Evolutionary conservation across 2,888 invertebrate genomes (phyloP).

Genomic region (Spisula solida): DNA sequence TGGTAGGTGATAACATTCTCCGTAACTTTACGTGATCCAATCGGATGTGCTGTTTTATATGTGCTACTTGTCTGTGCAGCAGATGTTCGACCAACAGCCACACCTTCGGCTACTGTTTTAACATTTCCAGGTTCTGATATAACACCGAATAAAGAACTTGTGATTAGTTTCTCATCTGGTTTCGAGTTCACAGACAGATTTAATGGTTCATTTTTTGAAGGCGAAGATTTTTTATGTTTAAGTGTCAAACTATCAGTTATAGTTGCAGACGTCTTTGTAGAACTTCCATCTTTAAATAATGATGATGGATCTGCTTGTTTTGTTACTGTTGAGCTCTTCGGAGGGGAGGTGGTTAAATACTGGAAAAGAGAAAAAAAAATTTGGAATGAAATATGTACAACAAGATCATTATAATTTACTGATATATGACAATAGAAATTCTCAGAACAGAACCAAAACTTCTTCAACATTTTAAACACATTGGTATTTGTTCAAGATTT

Average conservation of each 20-base stretch:
- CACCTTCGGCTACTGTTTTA: background rate
- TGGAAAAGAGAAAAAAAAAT: background rate
- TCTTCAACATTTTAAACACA: too few relatives aligned
- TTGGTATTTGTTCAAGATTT: too few relatives aligned
- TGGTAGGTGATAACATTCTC: constrained; percentile 82
- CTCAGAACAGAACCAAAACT: too few relatives aligned
- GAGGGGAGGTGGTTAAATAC: background rate
- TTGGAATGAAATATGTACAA: background rate
- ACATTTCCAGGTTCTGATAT: background rate
- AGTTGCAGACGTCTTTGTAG: background rate
- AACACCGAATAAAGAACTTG: constrained; percentile 38
- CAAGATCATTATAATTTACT: background rate
- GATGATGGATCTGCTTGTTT: background rate
- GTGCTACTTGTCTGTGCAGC: constrained; percentile 5
- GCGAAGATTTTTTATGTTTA: constrained; percentile 15
- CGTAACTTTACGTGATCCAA: constrained; percentile 81
- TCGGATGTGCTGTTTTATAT: constrained; percentile 83
- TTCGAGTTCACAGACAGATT: constrained; percentile 22
- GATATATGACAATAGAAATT: background rate
- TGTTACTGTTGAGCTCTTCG: background rate
- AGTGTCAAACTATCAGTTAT: background rate
- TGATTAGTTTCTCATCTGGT: constrained; percentile 30
- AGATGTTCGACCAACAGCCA: background rate
- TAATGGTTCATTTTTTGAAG: constrained; percentile 32
- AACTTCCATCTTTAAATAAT: background rate